Base-by-base conservation (phyloP, 2,113 vertebrate species). In the Ceyx cyanopectus region DNA sequence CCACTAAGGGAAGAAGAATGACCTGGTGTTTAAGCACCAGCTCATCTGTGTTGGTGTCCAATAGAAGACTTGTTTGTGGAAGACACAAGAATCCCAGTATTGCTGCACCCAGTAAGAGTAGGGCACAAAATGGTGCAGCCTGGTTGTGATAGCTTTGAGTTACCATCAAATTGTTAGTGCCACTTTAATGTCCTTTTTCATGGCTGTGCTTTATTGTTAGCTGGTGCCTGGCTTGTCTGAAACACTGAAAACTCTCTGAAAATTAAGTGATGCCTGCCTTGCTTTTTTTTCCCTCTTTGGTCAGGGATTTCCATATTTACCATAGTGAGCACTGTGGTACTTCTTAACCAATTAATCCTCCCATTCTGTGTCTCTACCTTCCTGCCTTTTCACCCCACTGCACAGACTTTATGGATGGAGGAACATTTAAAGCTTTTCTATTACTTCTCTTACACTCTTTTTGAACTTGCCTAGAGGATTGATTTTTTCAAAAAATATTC, bases 391-490 rank as follows among this genome's bases (percentile, higher is more conserved):
- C 48, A 67, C 30, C 85, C 56, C 11, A 12, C 73, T 72, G 23
- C 41, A 32, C n/a, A 72, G 82, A 41, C 10, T 13, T 54, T 66
- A 69, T 37, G 72, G 66, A 79, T 53, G 23, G 57, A 34, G 62
- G 19, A 81, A 62, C 58, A 34, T 78, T 90, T 86, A 86, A 83
- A 86, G 61, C 32, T 79, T 79, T 90, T 54, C 3, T 54, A 10
- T 92, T 69, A 58, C 51, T 89, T 69, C 45, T 24, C 74, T 93
- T 81, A 68, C 53, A 66, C 51, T 61, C 43, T 65, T 76, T 53
- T 66, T 78, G 77, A 85, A 82, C 86, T 79, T 94, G 58, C 78
- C 58, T 81, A 37, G 54, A 92, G 81, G 54, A 57, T 54, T 76
- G 84, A 76, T 87, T 87, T 91, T 93, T 78, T 7, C 16, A 73